phyloP scores from a whole-genome alignment of 53 echinoderm and acorn worm species.

The Holothuria scabra region DNA sequence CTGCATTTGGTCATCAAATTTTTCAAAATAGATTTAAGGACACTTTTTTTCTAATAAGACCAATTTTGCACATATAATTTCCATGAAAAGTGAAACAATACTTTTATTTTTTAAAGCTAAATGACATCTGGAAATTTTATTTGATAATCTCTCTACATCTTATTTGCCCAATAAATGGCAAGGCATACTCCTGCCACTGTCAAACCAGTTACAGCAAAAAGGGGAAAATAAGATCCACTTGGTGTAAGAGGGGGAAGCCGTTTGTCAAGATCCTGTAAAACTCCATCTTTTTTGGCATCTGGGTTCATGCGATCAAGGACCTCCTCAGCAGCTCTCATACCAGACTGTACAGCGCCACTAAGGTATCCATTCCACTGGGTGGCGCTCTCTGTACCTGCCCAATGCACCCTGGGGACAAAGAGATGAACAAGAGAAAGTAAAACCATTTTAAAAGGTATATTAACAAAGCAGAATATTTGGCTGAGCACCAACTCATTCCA shows the following conservation, averaged over 20 bases:
- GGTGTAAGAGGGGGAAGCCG: neutral
- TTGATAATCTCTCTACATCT: no score
- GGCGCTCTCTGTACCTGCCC: slow-evolving; percentile 96
- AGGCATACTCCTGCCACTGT: neutral
- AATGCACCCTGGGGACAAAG: slow-evolving; percentile 68
- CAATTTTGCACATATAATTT: no score
- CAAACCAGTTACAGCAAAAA: neutral
- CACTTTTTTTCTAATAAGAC: no score
- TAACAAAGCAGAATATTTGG: no score
- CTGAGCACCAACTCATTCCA: no score
- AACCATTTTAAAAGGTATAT: no score
- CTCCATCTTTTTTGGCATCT: slow-evolving; percentile 16
- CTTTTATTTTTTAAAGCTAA: no score
- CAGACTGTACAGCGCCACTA: slow-evolving; percentile 94
- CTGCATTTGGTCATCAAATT: no score
- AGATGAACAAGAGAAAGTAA: no score
- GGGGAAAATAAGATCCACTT: neutral
- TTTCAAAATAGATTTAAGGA: no score
- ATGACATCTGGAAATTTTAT: no score
- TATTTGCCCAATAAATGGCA: neutral
- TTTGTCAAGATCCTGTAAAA: slow-evolving; percentile 54
- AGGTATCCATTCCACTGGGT: slow-evolving; percentile 82
- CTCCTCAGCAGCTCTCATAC: slow-evolving; percentile 81
- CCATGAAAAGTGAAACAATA: no score
- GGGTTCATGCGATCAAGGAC: slow-evolving; percentile 55